Evolutionary conservation across 35 echinoderm and acorn worm species (phyloP), one percentile per base, ranked within the genome.

Genomic region (Ophiothrix spiculata): DNA sequence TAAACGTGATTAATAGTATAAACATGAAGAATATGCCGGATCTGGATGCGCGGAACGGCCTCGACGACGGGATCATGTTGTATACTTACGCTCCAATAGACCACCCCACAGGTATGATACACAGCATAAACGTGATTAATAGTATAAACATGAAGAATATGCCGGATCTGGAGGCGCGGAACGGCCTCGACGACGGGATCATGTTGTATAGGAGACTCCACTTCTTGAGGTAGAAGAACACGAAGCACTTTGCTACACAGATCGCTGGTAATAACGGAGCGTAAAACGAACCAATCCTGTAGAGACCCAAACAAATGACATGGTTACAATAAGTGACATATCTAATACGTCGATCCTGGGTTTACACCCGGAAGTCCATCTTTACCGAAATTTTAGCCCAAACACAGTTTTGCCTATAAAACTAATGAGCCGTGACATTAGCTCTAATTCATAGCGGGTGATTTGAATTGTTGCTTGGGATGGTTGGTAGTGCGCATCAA

Each of bases 221-320:
- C 56, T 99, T 99, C 75, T 99, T 99, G 23, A 99, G 86, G 86
- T 99, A 99, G 86, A 99, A 99, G 86, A 99, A 86, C 49, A 99
- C 75, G 56, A 98, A 89, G 82, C 85, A 89, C 84, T 99, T 99
- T 39, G 87, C 8, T 8, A 94, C 75, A 37, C 87, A 88, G 89
- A 94, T 93, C 17, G 84, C 42, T 4, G 96, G 96, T 11, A 99
- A 86, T 21, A 94, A 85, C 0, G 96, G 96, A 81, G 89, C 87
- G 79, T 89, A 99, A 86, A 99, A 94, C 8, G 87, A 83, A 11
- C 96, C 96, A 56, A 99, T 85, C 96, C 96, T 99, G 89, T 75
- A 81, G 83, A 76, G 35, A 64, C 42, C 6, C 6, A 6, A 83
- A 75, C 33, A 79, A 15, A 74, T 17, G 39, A 77, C 36, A 69